A percentile compares a stretch with the other conserved stretches of the same genome.
Conservation (phyloP, 2,888 invertebrate species). For the Melolontha melolontha region DNA sequence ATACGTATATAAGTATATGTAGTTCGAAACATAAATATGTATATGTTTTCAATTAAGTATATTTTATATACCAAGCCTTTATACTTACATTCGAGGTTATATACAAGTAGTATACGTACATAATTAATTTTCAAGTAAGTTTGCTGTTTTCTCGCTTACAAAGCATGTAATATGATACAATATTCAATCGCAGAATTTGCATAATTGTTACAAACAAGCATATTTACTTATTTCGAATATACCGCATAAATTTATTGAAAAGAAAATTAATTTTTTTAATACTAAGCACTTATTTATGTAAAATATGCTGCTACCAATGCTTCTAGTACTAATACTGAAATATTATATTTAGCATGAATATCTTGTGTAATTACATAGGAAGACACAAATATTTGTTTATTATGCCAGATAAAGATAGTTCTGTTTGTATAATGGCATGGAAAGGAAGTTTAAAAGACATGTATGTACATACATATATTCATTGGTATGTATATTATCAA, state of each 20-base stretch:
- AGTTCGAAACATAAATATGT: constrained; percentile 12
- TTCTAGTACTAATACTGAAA: not conserved
- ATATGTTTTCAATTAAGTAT: constrained; percentile 7
- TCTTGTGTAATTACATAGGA: constrained; percentile 10
- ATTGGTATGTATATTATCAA: too few relatives aligned
- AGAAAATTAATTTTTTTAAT: not conserved
- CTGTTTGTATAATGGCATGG: not conserved
- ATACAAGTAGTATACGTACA: not conserved
- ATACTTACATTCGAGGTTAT: constrained; percentile 25
- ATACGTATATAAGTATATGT: not conserved
- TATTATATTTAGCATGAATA: not conserved
- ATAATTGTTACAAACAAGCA: constrained; percentile 31
- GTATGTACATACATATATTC: too few relatives aligned
- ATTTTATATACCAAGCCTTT: constrained; percentile 28
- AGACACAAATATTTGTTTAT: constrained; percentile 27
- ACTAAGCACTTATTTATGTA: too few relatives aligned
- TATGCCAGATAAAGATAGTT: constrained; percentile 11
- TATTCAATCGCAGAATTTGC: constrained; percentile 24
- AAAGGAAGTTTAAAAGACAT: not conserved
- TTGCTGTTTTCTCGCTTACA: constrained; percentile 48
- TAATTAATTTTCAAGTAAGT: constrained; percentile 23
- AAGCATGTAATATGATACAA: constrained; percentile 53
- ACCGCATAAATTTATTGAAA: not conserved
- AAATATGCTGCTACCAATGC: too few relatives aligned
- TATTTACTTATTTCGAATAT: constrained; percentile 1